Percentiles rank a stretch among this genome's conserved stretches.
phyloP scores from a whole-genome alignment of 2,797 vertebrate genomes.

The Anolis apletophallus region DNA sequence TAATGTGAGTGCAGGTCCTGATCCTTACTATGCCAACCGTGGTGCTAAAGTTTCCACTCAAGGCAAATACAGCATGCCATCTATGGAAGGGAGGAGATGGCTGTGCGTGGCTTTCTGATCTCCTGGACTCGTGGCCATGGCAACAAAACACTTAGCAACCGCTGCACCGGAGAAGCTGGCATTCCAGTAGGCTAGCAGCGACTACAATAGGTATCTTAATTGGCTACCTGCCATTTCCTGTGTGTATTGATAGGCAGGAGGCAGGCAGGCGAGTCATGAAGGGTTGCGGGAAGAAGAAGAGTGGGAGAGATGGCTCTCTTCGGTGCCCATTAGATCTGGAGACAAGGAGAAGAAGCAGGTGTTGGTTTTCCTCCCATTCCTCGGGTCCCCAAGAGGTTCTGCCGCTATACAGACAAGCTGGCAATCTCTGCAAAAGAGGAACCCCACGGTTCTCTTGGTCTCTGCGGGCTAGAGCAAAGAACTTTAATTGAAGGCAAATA shows the following conservation, averaged over 20 bases:
- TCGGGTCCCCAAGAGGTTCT: neutral
- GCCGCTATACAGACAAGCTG: neutral
- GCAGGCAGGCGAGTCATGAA: neutral
- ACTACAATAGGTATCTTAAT: slow-evolving; percentile 28
- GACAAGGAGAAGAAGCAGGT: neutral
- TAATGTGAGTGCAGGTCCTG: neutral
- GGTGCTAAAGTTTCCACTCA: neutral
- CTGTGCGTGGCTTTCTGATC: slow-evolving; percentile 57
- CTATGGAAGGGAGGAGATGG: neutral
- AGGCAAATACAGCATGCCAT: neutral
- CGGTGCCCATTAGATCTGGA: neutral
- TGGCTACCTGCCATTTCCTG: neutral
- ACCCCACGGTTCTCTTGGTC: neutral
- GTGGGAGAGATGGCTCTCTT: neutral
- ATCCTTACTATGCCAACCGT: neutral
- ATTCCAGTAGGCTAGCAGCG: slow-evolving; percentile 52
- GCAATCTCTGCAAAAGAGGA: neutral
- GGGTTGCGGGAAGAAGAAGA: neutral
- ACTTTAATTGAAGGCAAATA: slow-evolving; percentile 20
- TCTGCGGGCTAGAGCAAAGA: slow-evolving; percentile 3
- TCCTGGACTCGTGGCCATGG: slow-evolving; percentile 67
- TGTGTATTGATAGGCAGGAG: slow-evolving; percentile 13
- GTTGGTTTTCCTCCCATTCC: neutral
- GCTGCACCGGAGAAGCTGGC: slow-evolving; percentile 51
- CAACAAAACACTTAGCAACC: slow-evolving; percentile 69